phyloP scores from a whole-genome alignment of 2,888 invertebrate species.

The Scaptomyza tumidula region DNA sequence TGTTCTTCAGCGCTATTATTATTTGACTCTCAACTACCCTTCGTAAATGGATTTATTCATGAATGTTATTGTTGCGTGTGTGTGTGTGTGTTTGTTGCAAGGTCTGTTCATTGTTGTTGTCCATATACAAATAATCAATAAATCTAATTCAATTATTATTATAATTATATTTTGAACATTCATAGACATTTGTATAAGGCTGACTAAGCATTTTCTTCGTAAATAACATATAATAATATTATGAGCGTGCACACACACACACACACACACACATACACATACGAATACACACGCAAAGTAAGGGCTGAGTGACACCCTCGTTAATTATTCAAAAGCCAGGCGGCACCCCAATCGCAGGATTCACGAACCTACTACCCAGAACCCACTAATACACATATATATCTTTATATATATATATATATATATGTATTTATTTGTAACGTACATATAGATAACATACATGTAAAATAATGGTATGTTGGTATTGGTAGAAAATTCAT shows the following conservation, averaged over 20 bases:
- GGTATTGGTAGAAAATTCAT: constrained; percentile 76
- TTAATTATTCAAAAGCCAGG: constrained; percentile 75
- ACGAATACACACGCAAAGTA: neutral
- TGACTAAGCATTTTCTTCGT: constrained; percentile 80
- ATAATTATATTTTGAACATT: constrained; percentile 81
- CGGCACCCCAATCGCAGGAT: constrained; percentile 65
- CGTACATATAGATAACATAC: constrained; percentile 56
- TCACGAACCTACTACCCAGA: constrained; percentile 44
- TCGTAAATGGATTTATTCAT: constrained; percentile 63
- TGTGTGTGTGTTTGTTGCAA: constrained; percentile 46
- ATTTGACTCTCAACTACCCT: constrained; percentile 65
- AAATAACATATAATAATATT: constrained; percentile 81
- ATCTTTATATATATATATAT: no score
- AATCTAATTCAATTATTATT: constrained; percentile 82
- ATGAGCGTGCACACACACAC: constrained; percentile 64
- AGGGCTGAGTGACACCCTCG: constrained; percentile 76
- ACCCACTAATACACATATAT: constrained; percentile 59
- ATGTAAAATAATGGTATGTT: constrained; percentile 44
- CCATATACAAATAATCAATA: constrained; percentile 78
- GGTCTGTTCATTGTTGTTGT: constrained; percentile 18
- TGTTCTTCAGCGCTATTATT: constrained; percentile 60
- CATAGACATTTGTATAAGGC: constrained; percentile 81
- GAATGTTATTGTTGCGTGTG: constrained; percentile 28
- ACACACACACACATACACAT: constrained; percentile 12
- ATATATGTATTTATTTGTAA: constrained; percentile 6